Evolutionary conservation across 2,113 vertebrate species (phyloP).

Genomic region (Typhlomys cinereus): DNA sequence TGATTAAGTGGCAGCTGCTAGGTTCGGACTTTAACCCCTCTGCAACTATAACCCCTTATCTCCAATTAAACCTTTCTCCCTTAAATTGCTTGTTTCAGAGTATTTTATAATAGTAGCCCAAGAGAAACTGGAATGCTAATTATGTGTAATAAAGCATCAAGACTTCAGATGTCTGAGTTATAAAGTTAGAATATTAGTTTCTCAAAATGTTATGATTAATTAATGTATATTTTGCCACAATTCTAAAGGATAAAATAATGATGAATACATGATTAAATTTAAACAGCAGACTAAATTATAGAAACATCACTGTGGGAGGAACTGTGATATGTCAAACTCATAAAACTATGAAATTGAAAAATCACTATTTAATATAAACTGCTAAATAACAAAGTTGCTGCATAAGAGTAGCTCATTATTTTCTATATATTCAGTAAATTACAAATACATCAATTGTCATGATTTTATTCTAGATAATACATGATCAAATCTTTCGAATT

Average conservation of each 20-base stretch:
- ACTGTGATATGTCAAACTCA: neutral
- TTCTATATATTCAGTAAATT: neutral
- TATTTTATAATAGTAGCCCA: too few species aligned
- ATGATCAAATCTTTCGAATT: too few species aligned
- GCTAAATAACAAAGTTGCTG: neutral
- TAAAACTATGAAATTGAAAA: neutral
- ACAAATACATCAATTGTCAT: too few species aligned
- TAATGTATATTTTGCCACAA: neutral
- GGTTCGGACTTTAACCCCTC: too few species aligned
- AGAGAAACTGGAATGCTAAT: too few species aligned
- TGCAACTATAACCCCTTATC: too few species aligned
- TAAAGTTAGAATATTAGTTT: neutral
- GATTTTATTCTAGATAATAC: too few species aligned
- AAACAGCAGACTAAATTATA: neutral
- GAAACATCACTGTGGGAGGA: neutral
- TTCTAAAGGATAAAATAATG: neutral
- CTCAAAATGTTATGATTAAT: neutral
- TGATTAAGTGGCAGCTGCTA: too few species aligned
- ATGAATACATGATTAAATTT: neutral
- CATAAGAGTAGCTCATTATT: neutral
- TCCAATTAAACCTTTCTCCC: too few species aligned
- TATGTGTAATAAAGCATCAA: neutral
- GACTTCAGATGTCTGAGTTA: neutral
- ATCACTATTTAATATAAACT: neutral
- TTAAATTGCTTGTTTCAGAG: too few species aligned